Percentiles rank a stretch among this genome's conserved stretches.
Evolutionary conservation across 2,888 invertebrate species (phyloP).

Genomic region (Napeogenes sylphis): DNA sequence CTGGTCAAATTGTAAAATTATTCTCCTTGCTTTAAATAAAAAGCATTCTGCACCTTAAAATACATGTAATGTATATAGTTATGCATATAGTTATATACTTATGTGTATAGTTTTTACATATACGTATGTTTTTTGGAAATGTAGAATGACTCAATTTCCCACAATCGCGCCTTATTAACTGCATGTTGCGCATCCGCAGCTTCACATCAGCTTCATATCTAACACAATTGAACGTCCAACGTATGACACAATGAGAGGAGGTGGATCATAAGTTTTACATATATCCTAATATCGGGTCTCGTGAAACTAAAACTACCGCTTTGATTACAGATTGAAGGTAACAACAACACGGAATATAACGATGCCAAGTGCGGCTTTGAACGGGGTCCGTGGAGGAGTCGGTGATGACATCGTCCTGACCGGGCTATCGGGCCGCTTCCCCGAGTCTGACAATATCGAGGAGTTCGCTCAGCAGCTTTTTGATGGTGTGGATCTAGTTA

Average conservation of each 20-base stretch:
- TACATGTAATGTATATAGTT: too few relatives aligned
- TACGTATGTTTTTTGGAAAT: slow-evolving; percentile 49
- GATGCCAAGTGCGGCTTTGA: slow-evolving; percentile 63
- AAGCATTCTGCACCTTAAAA: too few relatives aligned
- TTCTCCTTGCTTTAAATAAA: too few relatives aligned
- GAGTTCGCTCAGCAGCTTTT: slow-evolving; percentile 95
- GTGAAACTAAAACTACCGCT: slow-evolving; percentile 26
- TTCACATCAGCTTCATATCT: slow-evolving; percentile 38
- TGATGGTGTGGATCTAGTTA: slow-evolving; percentile 94
- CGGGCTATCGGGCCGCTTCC: slow-evolving; percentile 92
- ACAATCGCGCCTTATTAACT: slow-evolving; percentile 60
- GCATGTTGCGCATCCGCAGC: slow-evolving; percentile 42
- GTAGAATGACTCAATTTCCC: slow-evolving; percentile 57
- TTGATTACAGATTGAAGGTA: slow-evolving; percentile 45
- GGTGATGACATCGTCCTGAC: slow-evolving; percentile 87
- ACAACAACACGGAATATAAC: slow-evolving; percentile 12
- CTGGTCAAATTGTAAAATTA: too few relatives aligned
- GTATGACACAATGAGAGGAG: slow-evolving; percentile 4
- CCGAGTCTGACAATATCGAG: slow-evolving; percentile 92
- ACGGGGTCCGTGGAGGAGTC: slow-evolving; percentile 46
- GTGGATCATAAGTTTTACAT: background rate
- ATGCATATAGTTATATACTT: too few relatives aligned
- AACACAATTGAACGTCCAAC: background rate
- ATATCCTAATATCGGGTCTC: slow-evolving; percentile 19
- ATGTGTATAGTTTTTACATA: background rate